Evolutionary conservation across 2,113 vertebrate genomes (phyloP).

Genomic region (Orthonyx spaldingii): DNA sequence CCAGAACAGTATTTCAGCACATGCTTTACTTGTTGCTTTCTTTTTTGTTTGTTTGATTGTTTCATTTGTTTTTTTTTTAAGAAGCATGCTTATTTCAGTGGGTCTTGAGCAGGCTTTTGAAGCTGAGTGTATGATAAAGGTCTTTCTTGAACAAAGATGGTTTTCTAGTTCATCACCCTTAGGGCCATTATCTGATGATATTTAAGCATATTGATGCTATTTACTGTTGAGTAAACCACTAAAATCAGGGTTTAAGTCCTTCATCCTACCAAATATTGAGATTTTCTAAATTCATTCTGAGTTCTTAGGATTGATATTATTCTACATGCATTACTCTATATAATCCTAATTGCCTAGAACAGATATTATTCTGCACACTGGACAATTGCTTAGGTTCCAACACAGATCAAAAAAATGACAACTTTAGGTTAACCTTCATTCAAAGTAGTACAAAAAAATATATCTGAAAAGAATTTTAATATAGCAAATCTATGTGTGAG

Average conservation of each 20-base stretch:
- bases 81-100: background rate
- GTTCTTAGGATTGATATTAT: background rate
- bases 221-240: background rate
- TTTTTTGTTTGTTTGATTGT: background rate
- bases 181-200: background rate
- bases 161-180: background rate
- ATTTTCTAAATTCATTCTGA: background rate
- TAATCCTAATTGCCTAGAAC: background rate
- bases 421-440: background rate
- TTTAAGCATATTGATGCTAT: background rate
- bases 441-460: background rate
- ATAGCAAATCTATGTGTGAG: background rate
- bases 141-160: background rate
- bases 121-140: background rate
- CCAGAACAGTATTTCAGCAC: background rate
- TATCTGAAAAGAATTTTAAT: background rate
- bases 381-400: background rate
- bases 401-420: background rate
- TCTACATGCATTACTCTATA: background rate
- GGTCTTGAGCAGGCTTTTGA: background rate
- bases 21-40: background rate
- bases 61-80: background rate
- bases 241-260: background rate
- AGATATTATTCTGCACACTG: background rate
- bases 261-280: background rate